These are phyloP conservation scores for Scolanthus callimorphus DNA, from an alignment of 92 coral and sea anemone species.

Conservation along the genomic window DNA sequence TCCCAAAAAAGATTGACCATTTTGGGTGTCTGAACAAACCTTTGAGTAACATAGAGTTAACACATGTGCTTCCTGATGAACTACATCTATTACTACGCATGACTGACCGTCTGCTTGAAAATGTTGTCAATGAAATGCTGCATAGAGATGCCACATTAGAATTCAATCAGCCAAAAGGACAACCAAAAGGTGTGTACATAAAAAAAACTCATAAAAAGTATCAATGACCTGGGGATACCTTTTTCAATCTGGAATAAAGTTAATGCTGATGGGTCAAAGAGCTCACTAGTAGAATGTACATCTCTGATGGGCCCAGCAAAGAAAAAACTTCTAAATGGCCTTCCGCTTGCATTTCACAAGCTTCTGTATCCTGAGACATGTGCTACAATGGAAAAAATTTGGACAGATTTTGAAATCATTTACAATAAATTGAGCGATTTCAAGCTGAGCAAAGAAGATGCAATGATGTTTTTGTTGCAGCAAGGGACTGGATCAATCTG, in stretches of 20 bases:
- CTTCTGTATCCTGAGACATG: slow-evolving; percentile 33
- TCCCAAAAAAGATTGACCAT: background rate
- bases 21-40: background rate
- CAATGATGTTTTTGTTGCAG: slow-evolving; percentile 18
- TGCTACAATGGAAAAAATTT: slow-evolving; percentile 33
- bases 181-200: slow-evolving; percentile 3
- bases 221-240: slow-evolving; percentile 26
- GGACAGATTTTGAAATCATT: slow-evolving; percentile 27
- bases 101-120: background rate
- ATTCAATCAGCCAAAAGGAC: slow-evolving; percentile 12
- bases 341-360: slow-evolving; percentile 29
- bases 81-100: background rate
- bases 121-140: slow-evolving; percentile 24
- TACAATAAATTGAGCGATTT: slow-evolving; percentile 31
- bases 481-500: slow-evolving; percentile 42
- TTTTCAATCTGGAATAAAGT: slow-evolving; percentile 37
- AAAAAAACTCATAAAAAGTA: slow-evolving; percentile 7
- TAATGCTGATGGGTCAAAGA: slow-evolving; percentile 58
- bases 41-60: background rate
- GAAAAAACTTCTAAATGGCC: slow-evolving; percentile 26
- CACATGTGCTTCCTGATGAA: background rate
- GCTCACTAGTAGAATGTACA: slow-evolving; percentile 35
- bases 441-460: slow-evolving; percentile 9
- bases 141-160: slow-evolving; percentile 38
- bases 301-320: slow-evolving; percentile 48